Evolutionary conservation across 2,888 invertebrate genomes (phyloP).

Genomic region (Orchesella flavescens): DNA sequence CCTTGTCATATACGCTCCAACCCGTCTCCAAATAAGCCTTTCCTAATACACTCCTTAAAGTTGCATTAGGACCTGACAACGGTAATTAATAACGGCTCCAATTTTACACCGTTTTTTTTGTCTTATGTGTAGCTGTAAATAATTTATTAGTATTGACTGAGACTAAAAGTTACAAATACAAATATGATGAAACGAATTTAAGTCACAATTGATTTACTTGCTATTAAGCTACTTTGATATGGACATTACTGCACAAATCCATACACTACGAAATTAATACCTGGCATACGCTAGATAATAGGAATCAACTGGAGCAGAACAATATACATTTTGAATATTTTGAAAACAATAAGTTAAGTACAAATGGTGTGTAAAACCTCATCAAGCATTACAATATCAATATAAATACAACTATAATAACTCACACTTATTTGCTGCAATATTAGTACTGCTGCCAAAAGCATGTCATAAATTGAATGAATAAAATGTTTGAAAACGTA

Average conservation of each 20-base stretch:
- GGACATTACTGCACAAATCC: not conserved
- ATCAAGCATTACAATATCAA: not conserved
- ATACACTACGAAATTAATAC: not conserved
- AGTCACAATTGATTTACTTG: not conserved
- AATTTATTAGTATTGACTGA: too few relatives aligned
- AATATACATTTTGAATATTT: slow-evolving; percentile 34
- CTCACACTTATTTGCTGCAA: not conserved
- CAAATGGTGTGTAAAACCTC: not conserved
- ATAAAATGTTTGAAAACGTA: not conserved
- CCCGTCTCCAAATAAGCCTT: too few relatives aligned
- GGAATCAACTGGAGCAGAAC: slow-evolving; percentile 47
- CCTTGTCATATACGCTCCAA: too few relatives aligned
- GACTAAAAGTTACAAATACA: too few relatives aligned
- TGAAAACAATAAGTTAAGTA: not conserved
- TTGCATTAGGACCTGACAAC: too few relatives aligned
- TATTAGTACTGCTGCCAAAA: not conserved
- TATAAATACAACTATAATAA: not conserved
- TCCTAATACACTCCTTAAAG: too few relatives aligned
- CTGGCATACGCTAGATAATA: not conserved
- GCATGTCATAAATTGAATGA: not conserved
- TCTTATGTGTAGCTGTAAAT: too few relatives aligned
- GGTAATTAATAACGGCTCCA: too few relatives aligned
- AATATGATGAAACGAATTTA: not conserved
- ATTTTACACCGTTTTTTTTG: too few relatives aligned
- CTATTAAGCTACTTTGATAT: not conserved